A percentile compares a stretch with the other conserved stretches of the same genome.
phyloP scores from a whole-genome alignment of 2,888 invertebrate genomes.

The Tanypteryx hageni region DNA sequence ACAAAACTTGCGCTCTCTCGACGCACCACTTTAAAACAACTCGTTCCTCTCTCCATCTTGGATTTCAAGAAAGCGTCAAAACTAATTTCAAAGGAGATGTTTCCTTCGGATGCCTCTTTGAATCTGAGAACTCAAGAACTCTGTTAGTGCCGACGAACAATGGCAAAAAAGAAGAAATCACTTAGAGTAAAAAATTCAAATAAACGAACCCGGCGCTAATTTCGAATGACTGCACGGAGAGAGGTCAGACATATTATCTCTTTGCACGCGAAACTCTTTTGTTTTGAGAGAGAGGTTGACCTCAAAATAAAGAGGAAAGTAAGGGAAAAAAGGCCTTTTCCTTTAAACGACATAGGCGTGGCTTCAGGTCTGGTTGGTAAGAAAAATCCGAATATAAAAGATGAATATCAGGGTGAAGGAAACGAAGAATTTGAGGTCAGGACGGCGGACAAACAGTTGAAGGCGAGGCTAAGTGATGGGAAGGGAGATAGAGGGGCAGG shows the following conservation, averaged over 20 bases:
- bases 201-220: not conserved
- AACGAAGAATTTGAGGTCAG: conserved; percentile 5
- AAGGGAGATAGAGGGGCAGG: not conserved
- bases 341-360: conserved; percentile 6
- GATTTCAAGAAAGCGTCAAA: not conserved
- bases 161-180: too few relatives aligned
- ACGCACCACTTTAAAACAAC: too few relatives aligned
- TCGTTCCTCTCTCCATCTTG: too few relatives aligned
- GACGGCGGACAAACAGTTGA: not conserved
- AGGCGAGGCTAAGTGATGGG: not conserved
- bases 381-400: not conserved
- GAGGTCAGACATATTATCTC: not conserved
- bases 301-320: not conserved
- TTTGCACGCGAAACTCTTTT: not conserved
- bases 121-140: too few relatives aligned
- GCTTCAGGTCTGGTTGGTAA: not conserved
- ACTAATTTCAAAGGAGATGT: not conserved
- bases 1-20: too few relatives aligned
- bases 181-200: too few relatives aligned
- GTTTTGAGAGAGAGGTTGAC: not conserved
- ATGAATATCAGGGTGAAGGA: not conserved
- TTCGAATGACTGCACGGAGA: not conserved
- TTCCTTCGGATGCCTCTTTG: too few relatives aligned
- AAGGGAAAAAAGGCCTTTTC: not conserved
- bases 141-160: too few relatives aligned